Percentiles rank a stretch among this genome's conserved stretches.
Evolutionary conservation across 1,140 invertebrate genomes (phyloP).

Genomic region (Cecropterus lyciades): DNA sequence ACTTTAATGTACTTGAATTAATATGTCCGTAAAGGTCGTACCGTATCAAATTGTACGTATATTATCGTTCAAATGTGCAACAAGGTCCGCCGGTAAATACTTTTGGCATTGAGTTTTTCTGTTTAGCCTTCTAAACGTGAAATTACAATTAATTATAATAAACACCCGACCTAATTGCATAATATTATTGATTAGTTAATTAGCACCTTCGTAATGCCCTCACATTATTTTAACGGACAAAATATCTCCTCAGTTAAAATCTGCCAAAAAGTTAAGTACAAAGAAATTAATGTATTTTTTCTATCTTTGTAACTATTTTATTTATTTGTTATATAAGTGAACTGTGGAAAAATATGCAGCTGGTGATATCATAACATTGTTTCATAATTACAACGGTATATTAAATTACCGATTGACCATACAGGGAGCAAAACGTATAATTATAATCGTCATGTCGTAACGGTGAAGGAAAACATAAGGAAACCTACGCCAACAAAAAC

Average conservation of each 20-base stretch:
- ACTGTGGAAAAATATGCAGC: too few species aligned
- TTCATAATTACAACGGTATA: conserved; percentile 12
- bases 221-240: too few species aligned
- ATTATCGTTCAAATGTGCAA: not conserved
- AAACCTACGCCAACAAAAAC: conserved; percentile 18
- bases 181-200: not conserved
- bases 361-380: conserved; percentile 9
- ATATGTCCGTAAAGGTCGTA: conserved; percentile 15
- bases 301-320: too few species aligned
- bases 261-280: too few species aligned
- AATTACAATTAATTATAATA: conserved; percentile 12
- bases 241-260: too few species aligned
- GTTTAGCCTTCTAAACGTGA: conserved; percentile 5
- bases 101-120: conserved; percentile 17
- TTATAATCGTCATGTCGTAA: conserved; percentile 27
- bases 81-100: conserved; percentile 12
- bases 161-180: conserved; percentile 24
- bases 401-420: conserved; percentile 13
- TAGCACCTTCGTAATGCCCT: too few species aligned
- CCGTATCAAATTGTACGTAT: conserved; percentile 27
- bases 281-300: too few species aligned
- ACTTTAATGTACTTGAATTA: conserved; percentile 18
- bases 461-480: conserved; percentile 28
- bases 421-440: conserved; percentile 4
- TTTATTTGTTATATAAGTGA: too few species aligned